Conservation (phyloP, 2,888 invertebrate species). For the Linyphia triangularis region DNA sequence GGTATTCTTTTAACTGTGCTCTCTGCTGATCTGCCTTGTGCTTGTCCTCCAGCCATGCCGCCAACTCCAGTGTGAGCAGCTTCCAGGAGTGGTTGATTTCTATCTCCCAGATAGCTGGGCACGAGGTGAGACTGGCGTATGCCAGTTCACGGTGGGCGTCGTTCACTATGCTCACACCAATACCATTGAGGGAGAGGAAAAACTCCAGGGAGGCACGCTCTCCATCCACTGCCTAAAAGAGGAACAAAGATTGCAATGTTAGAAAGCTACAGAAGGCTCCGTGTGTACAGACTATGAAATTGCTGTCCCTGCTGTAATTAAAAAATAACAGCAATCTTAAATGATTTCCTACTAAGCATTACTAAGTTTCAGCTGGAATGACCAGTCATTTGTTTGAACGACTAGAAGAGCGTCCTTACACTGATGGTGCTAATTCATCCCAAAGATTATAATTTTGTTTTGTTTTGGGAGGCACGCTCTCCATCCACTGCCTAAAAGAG, state of each 20-base stretch:
- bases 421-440: too few species aligned
- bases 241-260: too few species aligned
- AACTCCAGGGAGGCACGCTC: constrained; percentile 86
- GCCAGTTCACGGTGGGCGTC: constrained; percentile 83
- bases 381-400: too few species aligned
- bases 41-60: constrained; percentile 90
- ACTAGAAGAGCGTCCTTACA: too few species aligned
- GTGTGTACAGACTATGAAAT: too few species aligned
- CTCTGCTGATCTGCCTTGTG: constrained; percentile 86
- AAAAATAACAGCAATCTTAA: too few species aligned
- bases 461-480: constrained; percentile 85
- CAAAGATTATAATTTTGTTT: too few species aligned
- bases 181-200: constrained; percentile 85
- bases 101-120: constrained; percentile 89
- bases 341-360: too few species aligned
- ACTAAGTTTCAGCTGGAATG: too few species aligned
- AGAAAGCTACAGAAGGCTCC: too few species aligned
- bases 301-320: too few species aligned
- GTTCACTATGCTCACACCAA: constrained; percentile 84
- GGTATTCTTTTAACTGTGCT: constrained; percentile 87
- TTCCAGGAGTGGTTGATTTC: constrained; percentile 90
- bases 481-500: constrained; percentile 78
- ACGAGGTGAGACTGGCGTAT: constrained; percentile 85
- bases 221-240: constrained; percentile 78
- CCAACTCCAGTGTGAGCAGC: constrained; percentile 86